These are phyloP conservation scores for Lobophora halterata DNA, from an alignment of 2,888 invertebrate species.

Conservation along the genomic window DNA sequence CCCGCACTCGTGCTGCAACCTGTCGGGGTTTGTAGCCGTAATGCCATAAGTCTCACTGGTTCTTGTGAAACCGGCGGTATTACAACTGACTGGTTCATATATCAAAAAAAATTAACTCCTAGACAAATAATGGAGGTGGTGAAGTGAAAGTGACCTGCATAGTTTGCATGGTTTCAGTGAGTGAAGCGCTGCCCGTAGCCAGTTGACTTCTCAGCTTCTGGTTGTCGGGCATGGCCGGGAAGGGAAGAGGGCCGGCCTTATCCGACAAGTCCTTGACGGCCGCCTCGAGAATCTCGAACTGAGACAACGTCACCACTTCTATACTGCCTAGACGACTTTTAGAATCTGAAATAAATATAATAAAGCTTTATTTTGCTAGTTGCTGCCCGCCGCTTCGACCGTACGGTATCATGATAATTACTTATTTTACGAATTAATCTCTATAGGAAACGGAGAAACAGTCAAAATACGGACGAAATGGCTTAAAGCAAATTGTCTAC, in stretches of 20 bases:
- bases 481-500: too few relatives aligned
- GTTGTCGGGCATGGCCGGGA: slow-evolving; percentile 54
- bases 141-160: slow-evolving; percentile 62
- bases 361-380: too few relatives aligned
- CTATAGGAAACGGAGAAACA: too few relatives aligned
- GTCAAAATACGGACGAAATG: too few relatives aligned
- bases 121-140: background rate
- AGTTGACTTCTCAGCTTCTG: slow-evolving; percentile 48
- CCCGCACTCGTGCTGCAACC: slow-evolving; percentile 50
- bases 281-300: slow-evolving; percentile 50
- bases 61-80: too few relatives aligned
- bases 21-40: too few relatives aligned
- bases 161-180: slow-evolving; percentile 63
- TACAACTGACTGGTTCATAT: too few relatives aligned
- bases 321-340: slow-evolving; percentile 47
- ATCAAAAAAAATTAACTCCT: too few relatives aligned
- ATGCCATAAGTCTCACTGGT: too few relatives aligned
- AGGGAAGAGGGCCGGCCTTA: slow-evolving; percentile 40
- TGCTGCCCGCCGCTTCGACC: too few relatives aligned
- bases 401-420: too few relatives aligned
- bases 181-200: slow-evolving; percentile 52
- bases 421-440: too few relatives aligned
- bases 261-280: slow-evolving; percentile 42
- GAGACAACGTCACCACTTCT: slow-evolving; percentile 59
- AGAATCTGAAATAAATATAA: slow-evolving; percentile 21